These are phyloP conservation scores for Ferdinandea cuprea DNA, from an alignment of 2,888 invertebrate genomes.

Conservation along the genomic window DNA sequence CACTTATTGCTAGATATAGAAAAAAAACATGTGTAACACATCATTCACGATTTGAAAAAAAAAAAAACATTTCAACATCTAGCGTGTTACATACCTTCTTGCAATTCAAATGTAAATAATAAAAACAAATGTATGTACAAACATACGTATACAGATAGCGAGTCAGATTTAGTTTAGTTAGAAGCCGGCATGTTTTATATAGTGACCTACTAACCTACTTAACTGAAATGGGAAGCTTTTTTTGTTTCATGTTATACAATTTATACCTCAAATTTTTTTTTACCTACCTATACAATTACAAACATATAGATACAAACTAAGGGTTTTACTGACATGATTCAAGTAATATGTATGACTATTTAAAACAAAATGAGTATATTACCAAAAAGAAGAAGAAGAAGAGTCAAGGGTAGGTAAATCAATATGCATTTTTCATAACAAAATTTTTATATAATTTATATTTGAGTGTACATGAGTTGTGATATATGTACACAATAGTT, in stretches of 20 bases:
- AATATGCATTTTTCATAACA: too few relatives aligned
- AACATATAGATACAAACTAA: slow-evolving; percentile 36
- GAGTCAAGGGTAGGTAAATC: too few relatives aligned
- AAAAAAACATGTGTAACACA: slow-evolving; percentile 27
- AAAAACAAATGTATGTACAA: slow-evolving; percentile 26
- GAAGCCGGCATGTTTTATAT: slow-evolving; percentile 58
- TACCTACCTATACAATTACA: slow-evolving; percentile 38
- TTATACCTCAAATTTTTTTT: slow-evolving; percentile 76
- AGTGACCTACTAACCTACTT: slow-evolving; percentile 92
- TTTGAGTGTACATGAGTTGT: too few relatives aligned
- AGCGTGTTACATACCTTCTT: slow-evolving; percentile 5
- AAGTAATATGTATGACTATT: too few relatives aligned
- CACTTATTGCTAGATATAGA: slow-evolving; percentile 5
- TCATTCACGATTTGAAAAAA: slow-evolving; percentile 15
- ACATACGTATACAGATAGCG: slow-evolving; percentile 1
- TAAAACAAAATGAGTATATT: too few relatives aligned
- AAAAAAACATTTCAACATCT: slow-evolving; percentile 16
- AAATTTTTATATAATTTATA: too few relatives aligned
- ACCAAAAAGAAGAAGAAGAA: too few relatives aligned
- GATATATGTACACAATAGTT: too few relatives aligned
- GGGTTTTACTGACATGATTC: too few relatives aligned
- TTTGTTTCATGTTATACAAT: slow-evolving; percentile 54
- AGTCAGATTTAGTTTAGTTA: slow-evolving; percentile 32
- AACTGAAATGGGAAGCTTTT: slow-evolving; percentile 83
- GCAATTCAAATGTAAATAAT: neutral